These are phyloP conservation scores for Clusia tigrina DNA, from an alignment of 2,888 invertebrate species.

Conservation along the genomic window DNA sequence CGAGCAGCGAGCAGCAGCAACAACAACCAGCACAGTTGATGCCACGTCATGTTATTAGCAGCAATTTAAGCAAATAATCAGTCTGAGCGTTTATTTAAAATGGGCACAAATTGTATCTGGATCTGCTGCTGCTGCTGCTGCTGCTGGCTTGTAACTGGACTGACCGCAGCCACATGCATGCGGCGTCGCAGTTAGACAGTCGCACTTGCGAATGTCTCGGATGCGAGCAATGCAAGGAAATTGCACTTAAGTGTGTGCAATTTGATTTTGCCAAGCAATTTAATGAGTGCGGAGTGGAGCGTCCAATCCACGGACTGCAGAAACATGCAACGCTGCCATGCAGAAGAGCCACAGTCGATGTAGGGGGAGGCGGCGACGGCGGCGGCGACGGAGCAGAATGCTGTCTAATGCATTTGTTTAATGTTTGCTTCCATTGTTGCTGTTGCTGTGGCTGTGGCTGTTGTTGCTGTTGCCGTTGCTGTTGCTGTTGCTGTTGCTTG, in stretches of 20 bases:
- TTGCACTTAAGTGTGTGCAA: constrained; percentile 9
- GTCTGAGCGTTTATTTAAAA: constrained; percentile 47
- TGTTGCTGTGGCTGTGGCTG: constrained; percentile 31
- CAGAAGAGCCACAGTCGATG: too few relatives aligned
- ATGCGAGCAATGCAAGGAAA: not conserved
- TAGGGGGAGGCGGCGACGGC: not conserved
- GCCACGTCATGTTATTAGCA: constrained; percentile 63
- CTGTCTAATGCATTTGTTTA: constrained; percentile 9
- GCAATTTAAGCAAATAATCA: constrained; percentile 64
- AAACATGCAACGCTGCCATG: not conserved
- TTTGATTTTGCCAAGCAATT: constrained; percentile 16
- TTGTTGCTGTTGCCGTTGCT: constrained; percentile 31
- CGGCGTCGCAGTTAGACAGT: not conserved
- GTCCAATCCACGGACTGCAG: not conserved
- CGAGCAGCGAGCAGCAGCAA: constrained; percentile 24
- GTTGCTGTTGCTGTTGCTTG: constrained; percentile 33
- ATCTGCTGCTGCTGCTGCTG: not conserved
- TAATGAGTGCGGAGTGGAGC: constrained; percentile 17
- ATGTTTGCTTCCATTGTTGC: constrained; percentile 22
- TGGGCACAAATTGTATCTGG: constrained; percentile 30
- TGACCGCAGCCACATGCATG: not conserved
- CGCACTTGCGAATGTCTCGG: not conserved
- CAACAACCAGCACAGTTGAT: constrained; percentile 39
- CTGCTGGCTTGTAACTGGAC: not conserved
- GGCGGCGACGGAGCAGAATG: not conserved